Evolutionary conservation across 2,797 vertebrate genomes (phyloP).

Genomic region (Coregonus suidteri): DNA sequence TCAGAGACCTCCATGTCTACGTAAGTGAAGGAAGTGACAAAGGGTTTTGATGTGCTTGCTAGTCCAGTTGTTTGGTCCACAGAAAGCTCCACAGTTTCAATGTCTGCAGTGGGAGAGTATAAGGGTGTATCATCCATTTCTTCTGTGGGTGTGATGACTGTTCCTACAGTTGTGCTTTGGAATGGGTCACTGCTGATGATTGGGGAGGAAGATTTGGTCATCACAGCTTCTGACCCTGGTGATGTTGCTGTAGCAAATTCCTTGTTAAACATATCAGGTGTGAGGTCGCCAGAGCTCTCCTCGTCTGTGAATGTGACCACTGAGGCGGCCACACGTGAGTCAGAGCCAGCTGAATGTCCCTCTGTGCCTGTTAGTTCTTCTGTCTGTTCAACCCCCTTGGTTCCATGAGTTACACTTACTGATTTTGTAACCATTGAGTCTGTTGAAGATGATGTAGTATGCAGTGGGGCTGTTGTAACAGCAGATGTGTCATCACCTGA

Average conservation of each 20-base stretch:
- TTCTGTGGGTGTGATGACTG: constrained; percentile 9
- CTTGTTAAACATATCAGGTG: not conserved
- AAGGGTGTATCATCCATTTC: constrained; percentile 21
- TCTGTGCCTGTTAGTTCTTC: constrained; percentile 5
- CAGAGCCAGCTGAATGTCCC: not conserved
- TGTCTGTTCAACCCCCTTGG: not conserved
- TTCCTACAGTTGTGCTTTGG: not conserved
- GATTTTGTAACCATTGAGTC: no score
- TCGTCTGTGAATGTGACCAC: constrained; percentile 6
- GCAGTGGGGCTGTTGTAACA: no score
- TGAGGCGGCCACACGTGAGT: not conserved
- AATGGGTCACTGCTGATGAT: not conserved
- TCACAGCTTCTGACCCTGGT: not conserved
- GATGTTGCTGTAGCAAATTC: not conserved
- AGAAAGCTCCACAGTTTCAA: not conserved
- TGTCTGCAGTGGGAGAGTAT: not conserved
- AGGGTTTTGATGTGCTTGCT: constrained; percentile 24
- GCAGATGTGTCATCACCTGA: not conserved
- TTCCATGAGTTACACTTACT: no score
- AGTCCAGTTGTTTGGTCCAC: constrained; percentile 7
- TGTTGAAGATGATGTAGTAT: no score
- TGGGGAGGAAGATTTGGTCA: not conserved
- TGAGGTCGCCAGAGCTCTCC: not conserved
- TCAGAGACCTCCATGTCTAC: constrained; percentile 57
- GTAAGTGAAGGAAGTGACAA: not conserved